These are phyloP conservation scores for Scomberomorus guttatus DNA, from an alignment of 2,797 vertebrate species.

Conservation along the genomic window DNA sequence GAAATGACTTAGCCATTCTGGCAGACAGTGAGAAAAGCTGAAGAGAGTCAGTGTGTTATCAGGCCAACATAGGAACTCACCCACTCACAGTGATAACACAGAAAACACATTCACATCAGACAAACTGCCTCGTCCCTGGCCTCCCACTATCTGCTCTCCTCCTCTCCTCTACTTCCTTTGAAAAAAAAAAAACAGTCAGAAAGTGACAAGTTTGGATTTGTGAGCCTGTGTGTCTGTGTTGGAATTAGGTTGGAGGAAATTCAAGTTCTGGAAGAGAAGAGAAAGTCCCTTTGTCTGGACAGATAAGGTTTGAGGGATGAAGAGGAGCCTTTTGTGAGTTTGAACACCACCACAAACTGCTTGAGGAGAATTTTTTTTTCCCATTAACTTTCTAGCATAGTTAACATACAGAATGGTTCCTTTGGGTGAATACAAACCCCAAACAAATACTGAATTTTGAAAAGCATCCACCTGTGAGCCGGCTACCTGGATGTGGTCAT, in stretches of 20 bases:
- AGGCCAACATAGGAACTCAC: conserved; percentile 58
- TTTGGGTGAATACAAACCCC: conserved; percentile 20
- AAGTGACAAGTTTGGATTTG: conserved; percentile 65
- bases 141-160: conserved; percentile 64
- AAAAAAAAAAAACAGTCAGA: conserved; percentile 34
- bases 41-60: conserved; percentile 63
- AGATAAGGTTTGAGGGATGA: conserved; percentile 69
- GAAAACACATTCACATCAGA: conserved; percentile 75
- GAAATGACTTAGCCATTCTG: conserved; percentile 54
- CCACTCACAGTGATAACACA: conserved; percentile 68
- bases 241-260: conserved; percentile 64
- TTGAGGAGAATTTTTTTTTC: conserved; percentile 42
- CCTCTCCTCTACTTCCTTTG: conserved; percentile 44
- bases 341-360: conserved; percentile 37
- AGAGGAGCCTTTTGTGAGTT: conserved; percentile 48
- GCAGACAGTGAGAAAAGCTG: conserved; percentile 35
- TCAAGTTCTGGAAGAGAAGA: conserved; percentile 59
- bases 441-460: conserved; percentile 28
- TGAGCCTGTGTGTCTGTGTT: conserved; percentile 41
- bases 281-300: conserved; percentile 53
- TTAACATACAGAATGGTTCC: conserved; percentile 43
- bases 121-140: conserved; percentile 62
- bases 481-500: not conserved
- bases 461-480: conserved; percentile 17
- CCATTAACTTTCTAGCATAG: conserved; percentile 42